Evolutionary conservation across 2,888 invertebrate genomes (phyloP), one percentile per base, ranked within the genome.

Genomic region (Rhodophaea formosa): DNA sequence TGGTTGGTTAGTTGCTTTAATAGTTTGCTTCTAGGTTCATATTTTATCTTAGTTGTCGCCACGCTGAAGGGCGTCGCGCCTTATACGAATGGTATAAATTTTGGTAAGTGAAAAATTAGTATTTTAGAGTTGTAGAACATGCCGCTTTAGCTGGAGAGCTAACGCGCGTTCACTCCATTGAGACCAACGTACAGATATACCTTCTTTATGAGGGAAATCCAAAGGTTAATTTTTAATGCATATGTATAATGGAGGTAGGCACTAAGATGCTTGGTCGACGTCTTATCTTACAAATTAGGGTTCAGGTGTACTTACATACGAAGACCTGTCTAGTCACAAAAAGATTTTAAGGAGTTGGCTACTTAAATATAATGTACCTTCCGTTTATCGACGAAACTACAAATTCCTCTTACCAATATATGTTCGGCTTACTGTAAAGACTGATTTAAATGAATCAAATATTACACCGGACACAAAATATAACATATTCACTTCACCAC

Each of bases 251-350:
- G 61, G 63, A 59, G 69, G 71, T 74, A 70, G 77, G 73, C 82
- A 82, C 80, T 80, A 78, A 79, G 74, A 77, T 76, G 60, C 69
- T 59, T 56, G 58, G 58, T 61, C 59, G 59, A 61, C 59, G 62
- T 61, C 63, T 59, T 59, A 60, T 66, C 59, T 63, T 61, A 65
- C 46, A 62, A 61, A 67, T 63, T 66, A 64, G 56, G 65, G 63
- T 69, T 67, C 63, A 51, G 66, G 66, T 71, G 82, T 85, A 84
- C 84, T 84, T 82, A 82, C 67, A 66, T 51, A 51, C 67, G 61
- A 65, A 71, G 74, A 75, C 42, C 39, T 46, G 71, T 85, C 86
- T 86, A 88, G 87, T 88, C 86, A 84, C 72, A 74, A 73, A 69
- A 58, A 58, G 61, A 65, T 62, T 69, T 54, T 57, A 59, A 12